These are phyloP conservation scores for Erebia aethiops DNA, from an alignment of 2,888 invertebrate species.

Conservation along the genomic window DNA sequence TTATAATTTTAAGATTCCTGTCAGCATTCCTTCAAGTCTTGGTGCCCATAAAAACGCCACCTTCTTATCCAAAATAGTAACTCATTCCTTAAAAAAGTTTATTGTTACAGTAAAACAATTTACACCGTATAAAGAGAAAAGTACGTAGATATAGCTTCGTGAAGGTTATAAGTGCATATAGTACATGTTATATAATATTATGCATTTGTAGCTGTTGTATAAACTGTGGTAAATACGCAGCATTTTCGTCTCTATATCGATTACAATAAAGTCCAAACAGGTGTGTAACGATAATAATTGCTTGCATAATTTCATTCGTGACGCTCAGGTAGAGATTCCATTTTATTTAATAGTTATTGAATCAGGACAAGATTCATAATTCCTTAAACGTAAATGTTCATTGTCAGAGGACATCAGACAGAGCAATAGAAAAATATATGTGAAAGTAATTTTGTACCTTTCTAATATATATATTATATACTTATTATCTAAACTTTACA, in stretches of 20 bases:
- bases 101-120: not conserved
- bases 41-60: no score
- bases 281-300: not conserved
- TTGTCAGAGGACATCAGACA: no score
- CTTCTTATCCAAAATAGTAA: not conserved
- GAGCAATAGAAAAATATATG: no score
- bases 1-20: no score
- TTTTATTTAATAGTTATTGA: not conserved
- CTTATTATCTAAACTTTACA: no score
- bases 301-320: slow-evolving; percentile 17
- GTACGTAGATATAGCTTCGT: not conserved
- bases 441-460: no score
- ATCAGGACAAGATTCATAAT: slow-evolving; percentile 8
- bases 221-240: not conserved
- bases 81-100: not conserved
- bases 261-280: not conserved
- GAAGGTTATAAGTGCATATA: not conserved
- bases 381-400: no score
- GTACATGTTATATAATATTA: no score
- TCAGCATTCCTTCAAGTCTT: no score
- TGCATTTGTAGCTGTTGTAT: slow-evolving; percentile 3
- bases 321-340: slow-evolving; percentile 10
- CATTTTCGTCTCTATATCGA: not conserved
- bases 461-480: no score
- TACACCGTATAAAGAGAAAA: not conserved